Percentiles rank a stretch among this genome's conserved stretches.
Evolutionary conservation across 2,113 vertebrate species (phyloP).

Genomic region (Callithrix jacchus): DNA sequence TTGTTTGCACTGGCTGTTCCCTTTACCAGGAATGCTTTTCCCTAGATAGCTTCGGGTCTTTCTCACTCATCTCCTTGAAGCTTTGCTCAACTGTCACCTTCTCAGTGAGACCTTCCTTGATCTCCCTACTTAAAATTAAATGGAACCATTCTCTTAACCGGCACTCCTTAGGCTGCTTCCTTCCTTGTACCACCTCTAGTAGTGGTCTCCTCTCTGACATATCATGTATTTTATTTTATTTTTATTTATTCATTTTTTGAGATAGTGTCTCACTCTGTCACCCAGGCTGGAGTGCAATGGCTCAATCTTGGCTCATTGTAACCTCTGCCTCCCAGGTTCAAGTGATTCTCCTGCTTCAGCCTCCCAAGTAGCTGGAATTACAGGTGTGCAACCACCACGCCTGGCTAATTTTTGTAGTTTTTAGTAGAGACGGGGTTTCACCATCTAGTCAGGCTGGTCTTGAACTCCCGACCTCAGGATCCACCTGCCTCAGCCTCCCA

Average conservation of each 20-base stretch:
- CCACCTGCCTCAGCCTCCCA: no score
- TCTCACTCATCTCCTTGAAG: background rate
- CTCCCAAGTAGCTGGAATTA: no score
- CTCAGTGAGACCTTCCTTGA: background rate
- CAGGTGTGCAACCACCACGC: no score
- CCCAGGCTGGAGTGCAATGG: no score
- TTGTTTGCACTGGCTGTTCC: slow-evolving; percentile 4
- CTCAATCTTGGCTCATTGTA: no score
- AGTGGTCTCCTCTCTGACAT: background rate
- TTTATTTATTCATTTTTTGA: background rate
- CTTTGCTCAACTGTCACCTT: background rate
- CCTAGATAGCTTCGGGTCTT: background rate
- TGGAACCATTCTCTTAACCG: background rate
- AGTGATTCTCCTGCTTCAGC: no score
- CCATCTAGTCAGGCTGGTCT: no score
- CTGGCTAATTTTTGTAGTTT: no score
- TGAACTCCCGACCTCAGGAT: no score
- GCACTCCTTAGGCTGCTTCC: background rate
- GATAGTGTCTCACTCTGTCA: no score
- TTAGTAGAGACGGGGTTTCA: no score
- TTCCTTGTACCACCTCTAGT: slow-evolving; percentile 15
- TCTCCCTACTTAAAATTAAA: background rate
- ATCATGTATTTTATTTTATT: background rate
- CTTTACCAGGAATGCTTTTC: slow-evolving; percentile 15
- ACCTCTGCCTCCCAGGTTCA: no score